Base-by-base conservation (phyloP, 2,888 invertebrate genomes). In the Dioctria linearis region DNA sequence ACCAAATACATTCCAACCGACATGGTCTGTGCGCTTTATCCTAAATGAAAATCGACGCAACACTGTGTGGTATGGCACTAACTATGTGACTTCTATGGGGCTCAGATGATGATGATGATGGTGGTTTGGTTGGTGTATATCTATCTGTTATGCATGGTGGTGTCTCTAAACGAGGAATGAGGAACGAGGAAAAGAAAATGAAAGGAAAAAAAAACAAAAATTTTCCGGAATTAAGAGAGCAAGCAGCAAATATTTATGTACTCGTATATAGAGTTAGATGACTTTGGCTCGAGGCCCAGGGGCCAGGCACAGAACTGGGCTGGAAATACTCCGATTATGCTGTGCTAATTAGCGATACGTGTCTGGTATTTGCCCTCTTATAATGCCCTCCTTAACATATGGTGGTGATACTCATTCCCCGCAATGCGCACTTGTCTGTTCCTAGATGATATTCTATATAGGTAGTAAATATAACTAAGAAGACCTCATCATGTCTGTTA, bases 311-410 rank as follows among this genome's bases (percentile, higher is more conserved):
- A 25, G 25, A 25, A 25, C 25, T 25, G 25, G 25, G 51, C 78
- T 51, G 57, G 57, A 67, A 59, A 42, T 43, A 54, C 67, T 79
- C 79, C n/a, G 59, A 59, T 79, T 65, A 79, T 67, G 67, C 79
- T 49, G 67, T 79, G 79, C 79, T 79, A 79, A 79, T 79, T 79
- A 79, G 79, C 67, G 79, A 67, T 79, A 79, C 79, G 79, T 79
- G 79, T 69, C 69, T 79, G 79, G 46, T 79, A 67, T 79, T 79
- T 79, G 79, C 67, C 66, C 79, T 69, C 67, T 69, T 51, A 67
- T 79, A 66, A 46, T 51, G 51, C 25, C 54, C 65, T 66, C 54
- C 54, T 66, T 40, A 65, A 43, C 79, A 79, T 79, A 43, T 67
- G 79, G 69, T 49, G 54, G 25, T 66, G 25, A 51, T 8, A 39